These are phyloP conservation scores for Acanthurus tractus DNA, from an alignment of 2,797 vertebrate species.

Conservation along the genomic window DNA sequence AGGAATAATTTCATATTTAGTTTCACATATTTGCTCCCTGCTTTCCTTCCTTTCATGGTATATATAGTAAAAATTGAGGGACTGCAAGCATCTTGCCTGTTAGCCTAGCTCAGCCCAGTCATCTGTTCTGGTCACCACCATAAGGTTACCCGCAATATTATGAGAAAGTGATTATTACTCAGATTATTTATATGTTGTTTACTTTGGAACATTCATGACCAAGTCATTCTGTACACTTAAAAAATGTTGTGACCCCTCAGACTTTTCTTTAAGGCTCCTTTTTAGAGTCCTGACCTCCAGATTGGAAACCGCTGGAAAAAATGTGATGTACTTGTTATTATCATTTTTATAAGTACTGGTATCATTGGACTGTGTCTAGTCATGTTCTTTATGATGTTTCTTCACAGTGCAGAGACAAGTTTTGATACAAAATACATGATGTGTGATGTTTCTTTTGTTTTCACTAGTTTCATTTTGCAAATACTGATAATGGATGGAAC, in stretches of 20 bases:
- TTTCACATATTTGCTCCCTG: too few relatives aligned
- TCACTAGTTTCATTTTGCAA: neutral
- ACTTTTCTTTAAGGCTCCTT: neutral
- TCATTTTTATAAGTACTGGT: neutral
- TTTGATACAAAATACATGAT: neutral
- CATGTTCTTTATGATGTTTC: neutral
- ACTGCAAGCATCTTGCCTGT: neutral
- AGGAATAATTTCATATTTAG: neutral
- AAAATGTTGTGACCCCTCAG: neutral
- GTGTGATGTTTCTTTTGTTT: neutral
- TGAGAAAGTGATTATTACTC: neutral
- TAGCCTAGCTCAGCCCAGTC: neutral
- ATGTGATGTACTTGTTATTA: neutral
- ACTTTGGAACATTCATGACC: too few relatives aligned
- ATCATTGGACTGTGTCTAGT: neutral
- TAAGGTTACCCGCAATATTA: neutral
- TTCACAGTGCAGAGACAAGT: neutral
- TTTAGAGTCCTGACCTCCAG: neutral
- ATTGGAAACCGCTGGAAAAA: neutral
- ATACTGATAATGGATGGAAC: neutral
- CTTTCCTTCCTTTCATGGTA: neutral
- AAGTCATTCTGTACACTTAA: neutral
- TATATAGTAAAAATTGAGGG: neutral
- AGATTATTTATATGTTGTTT: neutral
- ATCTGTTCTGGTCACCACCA: neutral